Conservation (phyloP, 2,797 vertebrate genomes). For the Clamator glandarius region DNA sequence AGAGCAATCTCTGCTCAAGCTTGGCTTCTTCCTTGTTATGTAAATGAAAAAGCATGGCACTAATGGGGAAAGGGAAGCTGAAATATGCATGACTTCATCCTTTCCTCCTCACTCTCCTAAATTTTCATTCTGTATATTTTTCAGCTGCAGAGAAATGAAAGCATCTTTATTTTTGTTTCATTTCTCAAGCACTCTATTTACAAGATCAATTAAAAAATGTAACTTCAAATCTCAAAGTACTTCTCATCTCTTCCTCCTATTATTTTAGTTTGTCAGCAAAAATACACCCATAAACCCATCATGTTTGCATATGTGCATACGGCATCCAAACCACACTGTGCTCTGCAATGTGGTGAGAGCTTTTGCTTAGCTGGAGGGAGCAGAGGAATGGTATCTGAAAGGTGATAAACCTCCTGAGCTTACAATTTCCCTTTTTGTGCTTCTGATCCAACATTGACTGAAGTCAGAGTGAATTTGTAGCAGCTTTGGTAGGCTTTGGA, state of each 20-base stretch:
- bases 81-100: neutral
- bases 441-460: neutral
- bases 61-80: neutral
- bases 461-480: neutral
- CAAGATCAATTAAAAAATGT: constrained; percentile 15
- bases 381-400: constrained; percentile 21
- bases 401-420: neutral
- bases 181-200: constrained; percentile 15
- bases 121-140: neutral
- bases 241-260: neutral
- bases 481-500: constrained; percentile 1
- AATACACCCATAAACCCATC: constrained; percentile 34
- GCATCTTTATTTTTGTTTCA: neutral
- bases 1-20: neutral
- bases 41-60: neutral
- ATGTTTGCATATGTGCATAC: constrained; percentile 10
- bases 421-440: neutral
- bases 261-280: constrained; percentile 63
- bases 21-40: fast-evolving
- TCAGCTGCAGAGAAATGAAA: constrained; percentile 27
- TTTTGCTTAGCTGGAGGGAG: constrained; percentile 6
- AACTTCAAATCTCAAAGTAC: constrained; percentile 13
- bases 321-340: constrained; percentile 31
- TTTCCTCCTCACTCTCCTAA: neutral
- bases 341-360: neutral